These are phyloP conservation scores for Pyrocephalus nanus DNA, from an alignment of 2,797 vertebrate species.

Conservation along the genomic window DNA sequence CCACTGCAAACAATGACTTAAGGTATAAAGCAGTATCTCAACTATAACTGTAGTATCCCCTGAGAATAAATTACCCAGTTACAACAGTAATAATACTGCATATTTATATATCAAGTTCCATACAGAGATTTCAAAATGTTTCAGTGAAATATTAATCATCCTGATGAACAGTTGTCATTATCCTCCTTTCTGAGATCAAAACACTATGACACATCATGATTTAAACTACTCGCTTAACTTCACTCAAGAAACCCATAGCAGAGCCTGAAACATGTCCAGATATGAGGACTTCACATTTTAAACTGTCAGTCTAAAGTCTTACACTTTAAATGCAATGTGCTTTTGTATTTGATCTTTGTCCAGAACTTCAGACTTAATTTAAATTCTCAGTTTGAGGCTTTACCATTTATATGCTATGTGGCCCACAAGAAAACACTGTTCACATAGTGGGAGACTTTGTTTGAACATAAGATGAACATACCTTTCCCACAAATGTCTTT, in stretches of 20 bases:
- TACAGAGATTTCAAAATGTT: not conserved
- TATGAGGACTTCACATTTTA: not conserved
- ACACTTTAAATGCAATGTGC: not conserved
- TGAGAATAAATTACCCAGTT: not conserved
- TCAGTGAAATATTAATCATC: not conserved
- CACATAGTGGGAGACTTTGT: not conserved
- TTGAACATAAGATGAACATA: not conserved
- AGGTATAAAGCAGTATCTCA: not conserved
- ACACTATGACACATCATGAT: not conserved
- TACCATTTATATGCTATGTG: not conserved
- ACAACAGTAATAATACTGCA: not conserved
- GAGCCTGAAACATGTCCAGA: not conserved
- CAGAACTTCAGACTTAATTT: slow-evolving; percentile 8
- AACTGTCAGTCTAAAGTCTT: not conserved
- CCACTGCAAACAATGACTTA: not conserved
- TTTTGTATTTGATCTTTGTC: slow-evolving; percentile 35
- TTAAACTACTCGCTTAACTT: not conserved
- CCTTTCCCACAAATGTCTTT: slow-evolving; percentile 23
- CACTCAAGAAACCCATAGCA: not conserved
- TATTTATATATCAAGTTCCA: not conserved
- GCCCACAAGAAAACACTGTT: not conserved
- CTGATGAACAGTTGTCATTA: not conserved
- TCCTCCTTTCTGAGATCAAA: slow-evolving; percentile 17
- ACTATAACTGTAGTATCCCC: not conserved
- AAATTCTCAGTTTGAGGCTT: not conserved